Percentiles rank a stretch among this genome's conserved stretches.
phyloP scores from a whole-genome alignment of 2,888 invertebrate genomes.

The Hymenopus coronatus region DNA sequence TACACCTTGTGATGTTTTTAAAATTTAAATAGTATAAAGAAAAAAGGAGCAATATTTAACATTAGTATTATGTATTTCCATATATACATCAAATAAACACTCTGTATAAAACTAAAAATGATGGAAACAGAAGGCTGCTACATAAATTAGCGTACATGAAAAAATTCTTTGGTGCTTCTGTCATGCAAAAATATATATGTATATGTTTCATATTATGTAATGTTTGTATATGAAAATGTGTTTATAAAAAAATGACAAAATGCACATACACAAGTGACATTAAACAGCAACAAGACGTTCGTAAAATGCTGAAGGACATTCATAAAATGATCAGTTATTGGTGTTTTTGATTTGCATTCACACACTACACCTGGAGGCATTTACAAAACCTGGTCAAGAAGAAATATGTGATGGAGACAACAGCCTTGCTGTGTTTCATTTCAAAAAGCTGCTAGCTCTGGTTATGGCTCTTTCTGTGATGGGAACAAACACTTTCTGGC shows the following conservation, averaged over 20 bases:
- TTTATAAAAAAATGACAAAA: slow-evolving; percentile 1
- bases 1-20: too few relatives aligned
- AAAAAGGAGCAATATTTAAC: background rate
- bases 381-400: background rate
- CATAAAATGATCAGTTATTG: background rate
- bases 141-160: background rate
- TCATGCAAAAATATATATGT: slow-evolving; percentile 23
- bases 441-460: too few relatives aligned
- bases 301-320: background rate
- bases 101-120: background rate
- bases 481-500: too few relatives aligned
- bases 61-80: background rate
- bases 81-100: background rate
- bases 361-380: background rate
- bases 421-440: too few relatives aligned
- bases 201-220: background rate
- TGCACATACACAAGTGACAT: background rate
- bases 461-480: too few relatives aligned
- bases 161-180: slow-evolving; percentile 20
- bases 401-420: too few relatives aligned
- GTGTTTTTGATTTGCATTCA: background rate
- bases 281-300: background rate
- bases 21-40: background rate
- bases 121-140: background rate
- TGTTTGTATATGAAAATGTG: background rate